phyloP scores from a whole-genome alignment of 2,113 vertebrate species.

The Patagioenas fasciata region DNA sequence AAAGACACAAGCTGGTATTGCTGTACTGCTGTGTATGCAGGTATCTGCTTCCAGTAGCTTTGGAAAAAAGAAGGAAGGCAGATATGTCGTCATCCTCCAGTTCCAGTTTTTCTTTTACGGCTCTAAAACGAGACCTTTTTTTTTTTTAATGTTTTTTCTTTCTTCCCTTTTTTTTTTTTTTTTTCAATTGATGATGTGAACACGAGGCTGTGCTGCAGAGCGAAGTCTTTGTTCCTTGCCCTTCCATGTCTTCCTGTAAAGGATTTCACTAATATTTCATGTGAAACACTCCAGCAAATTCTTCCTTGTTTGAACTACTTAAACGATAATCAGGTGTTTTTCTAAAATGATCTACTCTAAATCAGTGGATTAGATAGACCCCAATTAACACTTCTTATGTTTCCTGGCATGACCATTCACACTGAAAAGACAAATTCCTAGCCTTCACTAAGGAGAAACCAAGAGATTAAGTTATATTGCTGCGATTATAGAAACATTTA shows the following conservation, averaged over 20 bases:
- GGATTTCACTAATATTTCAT: background rate
- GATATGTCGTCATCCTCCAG: background rate
- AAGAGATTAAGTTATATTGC: background rate
- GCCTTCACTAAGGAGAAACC: background rate
- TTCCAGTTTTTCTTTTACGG: background rate
- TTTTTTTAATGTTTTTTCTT: no score
- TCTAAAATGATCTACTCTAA: background rate
- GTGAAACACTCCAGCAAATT: background rate
- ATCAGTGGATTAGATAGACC: background rate
- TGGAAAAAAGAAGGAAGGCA: background rate
- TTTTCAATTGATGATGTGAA: background rate
- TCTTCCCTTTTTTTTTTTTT: background rate
- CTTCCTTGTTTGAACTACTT: background rate
- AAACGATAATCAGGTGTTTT: background rate
- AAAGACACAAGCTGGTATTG: constrained; percentile 49
- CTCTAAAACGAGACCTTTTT: rapidly evolving
- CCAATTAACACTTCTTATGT: background rate
- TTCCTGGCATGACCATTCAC: background rate
- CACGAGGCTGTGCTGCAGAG: background rate
- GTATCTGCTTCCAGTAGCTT: background rate
- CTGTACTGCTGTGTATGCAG: background rate
- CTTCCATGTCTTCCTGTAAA: background rate
- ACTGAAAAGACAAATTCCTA: background rate
- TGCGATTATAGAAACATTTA: background rate
- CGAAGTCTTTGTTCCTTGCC: background rate